Conservation (phyloP, 2,113 vertebrate species). For the Phrynosoma platyrhinos region DNA sequence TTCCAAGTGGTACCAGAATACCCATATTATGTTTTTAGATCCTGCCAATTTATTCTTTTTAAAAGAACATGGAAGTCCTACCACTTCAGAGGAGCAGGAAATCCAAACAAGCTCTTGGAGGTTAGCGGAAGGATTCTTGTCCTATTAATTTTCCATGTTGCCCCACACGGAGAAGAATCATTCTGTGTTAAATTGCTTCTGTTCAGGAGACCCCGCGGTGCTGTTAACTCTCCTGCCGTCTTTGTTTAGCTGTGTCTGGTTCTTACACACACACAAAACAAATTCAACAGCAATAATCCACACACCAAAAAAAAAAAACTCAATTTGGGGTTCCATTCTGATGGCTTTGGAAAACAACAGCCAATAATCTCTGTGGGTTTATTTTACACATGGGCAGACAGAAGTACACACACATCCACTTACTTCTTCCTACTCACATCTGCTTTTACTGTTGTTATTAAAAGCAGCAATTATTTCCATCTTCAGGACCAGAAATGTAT, state of each 20-base stretch:
- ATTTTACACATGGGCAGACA: background rate
- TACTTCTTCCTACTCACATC: background rate
- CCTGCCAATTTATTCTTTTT: background rate
- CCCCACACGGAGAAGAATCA: background rate
- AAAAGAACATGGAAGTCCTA: background rate
- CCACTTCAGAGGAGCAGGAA: conserved; percentile 7
- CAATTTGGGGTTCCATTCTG: background rate
- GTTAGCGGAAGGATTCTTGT: background rate
- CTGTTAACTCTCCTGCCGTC: background rate
- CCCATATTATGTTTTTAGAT: background rate
- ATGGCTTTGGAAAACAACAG: background rate
- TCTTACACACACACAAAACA: background rate
- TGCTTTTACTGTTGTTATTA: conserved; percentile 26
- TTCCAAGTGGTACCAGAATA: background rate
- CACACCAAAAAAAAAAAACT: background rate
- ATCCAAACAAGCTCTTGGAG: background rate
- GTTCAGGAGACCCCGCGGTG: background rate
- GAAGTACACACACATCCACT: background rate
- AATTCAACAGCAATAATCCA: background rate
- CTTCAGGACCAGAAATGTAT: background rate
- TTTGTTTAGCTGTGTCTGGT: background rate
- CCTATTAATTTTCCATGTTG: background rate
- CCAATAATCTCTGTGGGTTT: conserved; percentile 7
- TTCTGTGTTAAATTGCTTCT: conserved; percentile 6
- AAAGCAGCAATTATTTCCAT: conserved; percentile 1